Evolutionary conservation across 2,113 vertebrate genomes (phyloP).

Genomic region (Scytalopus superciliaris): DNA sequence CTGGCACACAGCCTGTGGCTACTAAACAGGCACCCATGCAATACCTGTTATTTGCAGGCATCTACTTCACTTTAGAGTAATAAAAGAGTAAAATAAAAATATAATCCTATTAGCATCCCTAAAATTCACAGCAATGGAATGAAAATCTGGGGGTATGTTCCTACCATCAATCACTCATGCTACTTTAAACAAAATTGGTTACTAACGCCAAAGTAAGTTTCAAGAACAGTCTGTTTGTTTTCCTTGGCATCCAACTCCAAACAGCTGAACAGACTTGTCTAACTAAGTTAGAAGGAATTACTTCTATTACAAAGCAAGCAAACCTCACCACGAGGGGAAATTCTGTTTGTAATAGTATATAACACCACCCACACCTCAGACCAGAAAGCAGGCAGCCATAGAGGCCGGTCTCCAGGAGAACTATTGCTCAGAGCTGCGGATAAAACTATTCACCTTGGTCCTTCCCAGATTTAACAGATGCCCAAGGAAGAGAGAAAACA

Average conservation of each 20-base stretch:
- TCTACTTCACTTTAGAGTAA: neutral
- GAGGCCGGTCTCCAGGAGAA: neutral
- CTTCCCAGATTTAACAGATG: neutral
- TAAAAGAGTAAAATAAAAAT: neutral
- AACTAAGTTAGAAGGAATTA: conserved; percentile 38
- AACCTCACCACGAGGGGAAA: neutral
- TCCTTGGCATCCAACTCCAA: conserved; percentile 63
- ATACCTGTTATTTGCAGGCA: neutral
- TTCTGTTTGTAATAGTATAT: conserved; percentile 4
- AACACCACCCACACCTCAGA: neutral
- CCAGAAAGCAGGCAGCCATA: neutral
- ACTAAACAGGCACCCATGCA: neutral
- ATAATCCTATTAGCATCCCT: neutral
- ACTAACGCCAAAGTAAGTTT: conserved; percentile 7
- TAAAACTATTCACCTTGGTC: neutral
- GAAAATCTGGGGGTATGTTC: conserved; percentile 16
- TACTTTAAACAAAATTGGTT: conserved; percentile 49
- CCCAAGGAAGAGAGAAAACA: neutral
- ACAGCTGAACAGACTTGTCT: conserved; percentile 67
- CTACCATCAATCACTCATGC: conserved; percentile 34
- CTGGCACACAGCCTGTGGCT: neutral
- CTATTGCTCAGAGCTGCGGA: accelerated
- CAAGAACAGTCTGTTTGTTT: conserved; percentile 68
- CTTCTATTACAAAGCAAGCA: conserved; percentile 6
- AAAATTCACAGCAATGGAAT: conserved; percentile 8